Percentiles rank a stretch among this genome's conserved stretches.
Conservation (phyloP, 2,113 vertebrate species). For the Corythornis madagascariensis region DNA sequence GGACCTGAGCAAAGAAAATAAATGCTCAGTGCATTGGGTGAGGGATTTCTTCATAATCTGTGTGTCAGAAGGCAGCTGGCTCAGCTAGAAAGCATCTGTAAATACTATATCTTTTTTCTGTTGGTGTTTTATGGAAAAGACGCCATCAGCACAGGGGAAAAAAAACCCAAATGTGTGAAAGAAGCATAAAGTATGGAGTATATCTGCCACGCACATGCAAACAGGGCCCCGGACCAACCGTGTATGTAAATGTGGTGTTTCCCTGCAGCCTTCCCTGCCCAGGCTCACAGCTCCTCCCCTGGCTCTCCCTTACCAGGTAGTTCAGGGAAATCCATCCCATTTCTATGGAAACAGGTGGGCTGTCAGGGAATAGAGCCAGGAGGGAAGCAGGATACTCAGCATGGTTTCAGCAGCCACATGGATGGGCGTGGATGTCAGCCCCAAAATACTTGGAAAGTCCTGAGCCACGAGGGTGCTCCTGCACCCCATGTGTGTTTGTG, state of each 20-base stretch:
- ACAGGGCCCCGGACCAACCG: background rate
- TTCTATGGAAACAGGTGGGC: slow-evolving; percentile 43
- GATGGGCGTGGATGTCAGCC: background rate
- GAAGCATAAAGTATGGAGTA: background rate
- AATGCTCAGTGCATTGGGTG: background rate
- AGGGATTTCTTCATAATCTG: background rate
- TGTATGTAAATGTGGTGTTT: background rate
- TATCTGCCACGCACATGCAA: background rate
- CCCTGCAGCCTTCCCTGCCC: background rate
- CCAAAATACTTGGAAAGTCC: background rate
- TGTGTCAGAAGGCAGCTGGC: background rate
- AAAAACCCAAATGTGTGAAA: background rate
- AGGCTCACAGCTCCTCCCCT: background rate
- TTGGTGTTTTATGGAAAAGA: background rate
- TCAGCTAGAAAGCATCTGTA: background rate
- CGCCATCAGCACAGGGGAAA: background rate
- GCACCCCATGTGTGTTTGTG: background rate
- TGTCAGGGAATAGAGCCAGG: background rate
- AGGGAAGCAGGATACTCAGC: background rate
- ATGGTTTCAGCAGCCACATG: background rate
- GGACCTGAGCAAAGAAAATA: background rate
- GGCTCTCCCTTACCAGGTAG: background rate
- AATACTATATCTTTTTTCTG: background rate
- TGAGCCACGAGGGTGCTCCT: background rate
- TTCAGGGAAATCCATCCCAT: background rate